Evolutionary conservation across 1,140 invertebrate species (phyloP), one percentile per base, ranked within the genome.

Genomic region (Meloidogyne exigua): DNA sequence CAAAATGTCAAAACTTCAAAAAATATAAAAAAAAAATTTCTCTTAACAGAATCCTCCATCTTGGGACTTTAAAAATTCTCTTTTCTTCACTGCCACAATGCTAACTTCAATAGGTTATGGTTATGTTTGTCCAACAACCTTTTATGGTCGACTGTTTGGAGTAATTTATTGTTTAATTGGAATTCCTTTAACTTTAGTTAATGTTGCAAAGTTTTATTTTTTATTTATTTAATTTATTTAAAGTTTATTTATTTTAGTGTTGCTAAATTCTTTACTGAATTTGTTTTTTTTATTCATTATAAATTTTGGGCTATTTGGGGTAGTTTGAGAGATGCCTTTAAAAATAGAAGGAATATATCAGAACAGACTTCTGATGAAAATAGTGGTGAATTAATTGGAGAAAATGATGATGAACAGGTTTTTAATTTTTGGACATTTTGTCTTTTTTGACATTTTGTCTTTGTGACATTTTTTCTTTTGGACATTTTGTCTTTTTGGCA

Each of bases 71-170:
- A 76, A 77, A 26, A 87, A 85, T 39, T 80, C 85, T 1, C 75
- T 87, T 25, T 86, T 87, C 68, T 87, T 87, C 75, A 87, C 85
- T 15, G 80, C 85, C 1, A 87, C 85, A 71, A 87, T 87, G 79
- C 77, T 87, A 2, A 87, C 85, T 25, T 87, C 85, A 3, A 87
- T 87, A 32, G 85, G 85, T 26, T 87, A 87, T 39, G 85, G 85
- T 2, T 87, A 81, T 68, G 86, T 87, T 11, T 87, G 80, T 39
- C 85, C 85, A 21, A 76, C 76, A 18, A 87, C 85, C 0, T 82
- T 84, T 42, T 72, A 81, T 44, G 85, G 85, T 2, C 75, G 85
- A 7, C 62, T 87, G 4, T 87, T 87, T 75, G 82, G 81, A 36
- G 83, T 87, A 13, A 75, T 86, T 21, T 87, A 87, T 66, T 87